Base-by-base conservation (phyloP, 2,888 invertebrate genomes). In the Brachyptera risi region DNA sequence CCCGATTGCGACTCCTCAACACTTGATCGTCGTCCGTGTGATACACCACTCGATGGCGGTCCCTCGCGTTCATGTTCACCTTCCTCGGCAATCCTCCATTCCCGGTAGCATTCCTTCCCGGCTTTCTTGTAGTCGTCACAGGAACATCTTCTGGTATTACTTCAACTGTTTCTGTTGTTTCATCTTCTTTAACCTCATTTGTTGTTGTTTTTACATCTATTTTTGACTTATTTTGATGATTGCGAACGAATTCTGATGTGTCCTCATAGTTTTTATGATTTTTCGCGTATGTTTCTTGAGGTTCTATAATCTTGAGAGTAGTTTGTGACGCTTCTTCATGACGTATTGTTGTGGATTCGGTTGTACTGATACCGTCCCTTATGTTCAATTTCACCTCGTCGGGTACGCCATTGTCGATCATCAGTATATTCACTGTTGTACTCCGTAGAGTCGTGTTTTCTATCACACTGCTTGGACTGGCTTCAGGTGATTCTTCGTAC, bases 381-480 rank as follows among this genome's bases (percentile, higher is more conserved):
- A 42, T 19, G 38, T 38, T 56, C 21, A 56, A n/a, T 4, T 24
- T 38, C 3, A 42, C 38, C 35, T 40, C 56, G 56, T 56, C 42
- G 11, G 21, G 40, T 11, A 11, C 9, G 17, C 24, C 9, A 26
- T 23, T 24, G 51, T 19, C 17, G 51, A 27, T 13, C 17, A 49
- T 19, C 17, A 7, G 17, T 44, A n/a, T n/a, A n/a, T n/a, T n/a
- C n/a, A n/a, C n/a, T n/a, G n/a, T n/a, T n/a, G n/a, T n/a, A n/a
- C n/a, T n/a, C n/a, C n/a, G n/a, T n/a, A n/a, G n/a, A n/a, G n/a
- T n/a, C n/a, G n/a, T n/a, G n/a, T n/a, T n/a, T n/a, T n/a, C n/a
- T n/a, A n/a, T n/a, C n/a, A n/a, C n/a, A n/a, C n/a, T n/a, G n/a
- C n/a, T n/a, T n/a, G n/a, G n/a, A n/a, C n/a, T n/a, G n/a, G n/a